Conservation (phyloP, 2,113 vertebrate genomes). For the Varanus komodoensis region DNA sequence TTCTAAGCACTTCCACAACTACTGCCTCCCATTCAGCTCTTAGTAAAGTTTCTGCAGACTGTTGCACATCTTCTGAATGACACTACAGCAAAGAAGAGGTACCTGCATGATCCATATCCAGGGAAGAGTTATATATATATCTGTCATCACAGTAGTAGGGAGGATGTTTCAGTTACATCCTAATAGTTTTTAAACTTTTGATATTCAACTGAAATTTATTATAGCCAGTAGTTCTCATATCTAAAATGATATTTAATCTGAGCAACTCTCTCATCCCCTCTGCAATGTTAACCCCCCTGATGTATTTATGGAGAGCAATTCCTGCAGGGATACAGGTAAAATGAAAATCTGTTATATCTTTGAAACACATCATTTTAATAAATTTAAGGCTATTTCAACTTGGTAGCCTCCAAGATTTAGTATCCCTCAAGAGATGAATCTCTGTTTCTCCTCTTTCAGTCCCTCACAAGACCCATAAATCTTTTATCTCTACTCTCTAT, state of each 20-base stretch:
- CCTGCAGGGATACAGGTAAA: constrained; percentile 26
- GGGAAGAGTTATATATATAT: neutral
- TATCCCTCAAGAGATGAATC: constrained; percentile 32
- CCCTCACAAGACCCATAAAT: constrained; percentile 16
- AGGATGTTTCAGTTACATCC: neutral
- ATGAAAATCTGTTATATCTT: constrained; percentile 36
- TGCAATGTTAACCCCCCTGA: constrained; percentile 4
- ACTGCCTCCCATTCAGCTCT: neutral
- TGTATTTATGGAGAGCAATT: constrained; percentile 33
- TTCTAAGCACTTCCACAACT: neutral
- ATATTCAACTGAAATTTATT: constrained; percentile 16
- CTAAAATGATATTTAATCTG: constrained; percentile 16
- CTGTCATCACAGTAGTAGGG: neutral
- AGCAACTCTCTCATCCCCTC: constrained; percentile 8
- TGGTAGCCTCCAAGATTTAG: constrained; percentile 34
- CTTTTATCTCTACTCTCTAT: constrained; percentile 12
- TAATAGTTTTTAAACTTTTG: constrained; percentile 2
- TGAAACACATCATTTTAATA: constrained; percentile 39
- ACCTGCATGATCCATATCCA: neutral
- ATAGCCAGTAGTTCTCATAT: constrained; percentile 20
- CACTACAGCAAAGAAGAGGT: neutral
- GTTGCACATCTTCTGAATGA: neutral
- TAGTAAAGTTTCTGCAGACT: neutral
- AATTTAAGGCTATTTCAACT: constrained; percentile 36
- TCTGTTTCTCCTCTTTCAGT: constrained; percentile 16